These are phyloP conservation scores for Lutra lutra DNA, from an alignment of 2,797 vertebrate species.

Conservation along the genomic window DNA sequence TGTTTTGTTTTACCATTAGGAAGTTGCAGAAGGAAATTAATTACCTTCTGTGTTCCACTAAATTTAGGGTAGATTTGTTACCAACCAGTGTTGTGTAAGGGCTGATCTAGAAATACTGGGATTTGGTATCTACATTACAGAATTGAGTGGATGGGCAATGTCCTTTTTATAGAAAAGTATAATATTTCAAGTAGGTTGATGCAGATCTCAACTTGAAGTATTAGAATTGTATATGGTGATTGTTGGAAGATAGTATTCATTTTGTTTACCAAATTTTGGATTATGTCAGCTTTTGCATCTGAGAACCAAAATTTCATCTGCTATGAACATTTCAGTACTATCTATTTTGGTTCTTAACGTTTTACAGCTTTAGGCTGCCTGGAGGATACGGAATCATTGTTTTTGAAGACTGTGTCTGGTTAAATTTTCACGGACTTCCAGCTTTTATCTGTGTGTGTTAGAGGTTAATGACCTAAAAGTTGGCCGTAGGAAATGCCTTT, in stretches of 20 bases:
- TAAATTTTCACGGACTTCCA: background rate
- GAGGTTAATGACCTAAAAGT: background rate
- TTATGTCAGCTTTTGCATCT: background rate
- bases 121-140: constrained; percentile 21
- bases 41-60: background rate
- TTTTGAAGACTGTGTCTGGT: background rate
- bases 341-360: background rate
- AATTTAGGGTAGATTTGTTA: background rate
- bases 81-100: background rate
- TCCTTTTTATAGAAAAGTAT: background rate
- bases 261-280: background rate
- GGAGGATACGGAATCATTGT: background rate
- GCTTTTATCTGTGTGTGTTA: background rate
- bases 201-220: background rate
- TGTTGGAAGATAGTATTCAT: background rate
- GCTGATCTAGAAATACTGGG: background rate
- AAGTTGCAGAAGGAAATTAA: constrained; percentile 37
- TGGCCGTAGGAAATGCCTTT: background rate
- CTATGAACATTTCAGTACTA: background rate
- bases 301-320: background rate
- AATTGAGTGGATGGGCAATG: background rate
- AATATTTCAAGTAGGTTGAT: background rate
- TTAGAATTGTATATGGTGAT: background rate
- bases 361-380: background rate
- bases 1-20: background rate